Conservation (phyloP, 2,888 invertebrate genomes). For the Sericinus montela region DNA sequence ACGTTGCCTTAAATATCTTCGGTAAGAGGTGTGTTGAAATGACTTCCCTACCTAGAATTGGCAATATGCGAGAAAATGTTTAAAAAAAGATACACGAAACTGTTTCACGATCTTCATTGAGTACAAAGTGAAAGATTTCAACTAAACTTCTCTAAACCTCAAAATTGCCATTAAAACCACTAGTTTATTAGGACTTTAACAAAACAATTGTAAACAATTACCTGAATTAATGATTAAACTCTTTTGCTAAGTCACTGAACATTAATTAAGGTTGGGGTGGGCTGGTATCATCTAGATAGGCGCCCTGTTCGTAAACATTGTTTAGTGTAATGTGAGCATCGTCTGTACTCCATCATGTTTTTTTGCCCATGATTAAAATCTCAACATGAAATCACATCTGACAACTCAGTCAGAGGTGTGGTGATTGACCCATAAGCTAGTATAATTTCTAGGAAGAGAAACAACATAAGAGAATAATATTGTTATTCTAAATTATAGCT, state of each 20-base stretch:
- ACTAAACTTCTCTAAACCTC: no score
- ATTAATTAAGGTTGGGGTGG: constrained; percentile 58
- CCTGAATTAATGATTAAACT: constrained; percentile 46
- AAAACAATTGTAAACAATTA: constrained; percentile 32
- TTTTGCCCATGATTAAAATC: constrained; percentile 60
- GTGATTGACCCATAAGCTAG: constrained; percentile 54
- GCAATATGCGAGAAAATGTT: no score
- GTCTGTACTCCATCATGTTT: constrained; percentile 43
- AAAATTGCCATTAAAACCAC: neutral
- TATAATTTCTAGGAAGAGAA: constrained; percentile 53
- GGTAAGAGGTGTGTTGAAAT: no score
- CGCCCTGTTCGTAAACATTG: constrained; percentile 51
- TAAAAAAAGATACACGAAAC: no score
- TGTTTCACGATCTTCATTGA: no score
- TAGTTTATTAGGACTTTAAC: constrained; percentile 9
- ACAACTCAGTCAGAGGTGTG: constrained; percentile 69
- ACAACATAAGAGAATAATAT: constrained; percentile 55
- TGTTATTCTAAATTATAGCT: constrained; percentile 33
- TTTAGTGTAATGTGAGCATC: constrained; percentile 46
- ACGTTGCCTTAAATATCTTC: no score
- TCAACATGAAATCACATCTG: constrained; percentile 49
- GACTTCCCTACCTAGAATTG: no score
- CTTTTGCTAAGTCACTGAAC: constrained; percentile 63
- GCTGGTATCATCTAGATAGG: constrained; percentile 27
- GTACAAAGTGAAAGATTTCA: no score